Evolutionary conservation across 2,888 invertebrate species (phyloP), one percentile per base, ranked within the genome.

Genomic region (Pedicia rivosa): DNA sequence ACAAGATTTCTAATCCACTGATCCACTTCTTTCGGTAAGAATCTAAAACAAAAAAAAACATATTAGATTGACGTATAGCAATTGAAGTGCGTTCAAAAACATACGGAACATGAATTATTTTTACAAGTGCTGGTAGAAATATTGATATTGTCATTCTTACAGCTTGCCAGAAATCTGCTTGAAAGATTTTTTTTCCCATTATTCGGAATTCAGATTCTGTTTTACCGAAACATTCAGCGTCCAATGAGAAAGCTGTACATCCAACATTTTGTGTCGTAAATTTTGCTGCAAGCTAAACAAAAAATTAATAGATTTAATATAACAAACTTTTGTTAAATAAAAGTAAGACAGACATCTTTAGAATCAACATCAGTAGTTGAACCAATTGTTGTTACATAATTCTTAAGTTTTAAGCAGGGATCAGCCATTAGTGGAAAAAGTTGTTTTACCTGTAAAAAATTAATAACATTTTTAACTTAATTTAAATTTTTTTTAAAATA

Each of bases 1-100:
- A 66, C 63, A 27, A 65, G 48, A 16, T 56, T 56, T 3, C 31
- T 17, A 6, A 39, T 25, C 22, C 30, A 31, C 3, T 4, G 12
- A 20, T 35, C 35, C 3, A 35, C n/a, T 10, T 29, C 26, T 17
- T 24, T 3, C 4, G 19, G 13, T 8, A 31, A 29, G 16, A 32
- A 31, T 5, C 34, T 37, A 15, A 2, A 15, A 24, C 9, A 31
- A 26, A 32, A 24, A 13, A 10, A n/a, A 12, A 31, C 13, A 14
- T 13, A n/a, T 20, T 4, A 12, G 9, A 3, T 27, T 16, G 15
- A 28, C 12, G 12, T 4, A 36, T 17, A 22, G n/a, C 22, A 20
- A 13, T 13, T 19, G 15, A 33, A 12, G 7, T n/a, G 7, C 6
- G n/a, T 14, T 36, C 8, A n/a, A 24, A n/a, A 20, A 32, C 40